These are phyloP conservation scores for Petrocephalus zakoni DNA, from an alignment of 2,113 vertebrate genomes.

Conservation along the genomic window DNA sequence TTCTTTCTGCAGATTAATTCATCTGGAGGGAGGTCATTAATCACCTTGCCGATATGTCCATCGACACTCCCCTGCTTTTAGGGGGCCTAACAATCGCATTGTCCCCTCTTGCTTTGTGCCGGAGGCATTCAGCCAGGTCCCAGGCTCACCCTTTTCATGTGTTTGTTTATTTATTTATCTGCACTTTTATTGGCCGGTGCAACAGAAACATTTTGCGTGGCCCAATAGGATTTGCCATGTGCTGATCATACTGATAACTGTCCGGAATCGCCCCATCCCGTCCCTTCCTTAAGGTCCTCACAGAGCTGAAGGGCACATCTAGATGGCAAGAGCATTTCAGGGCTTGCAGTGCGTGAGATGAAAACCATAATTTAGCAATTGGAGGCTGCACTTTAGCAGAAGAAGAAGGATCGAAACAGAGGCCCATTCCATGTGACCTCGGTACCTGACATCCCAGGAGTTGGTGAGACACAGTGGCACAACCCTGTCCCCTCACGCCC, in stretches of 20 bases:
- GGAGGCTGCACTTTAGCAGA: neutral
- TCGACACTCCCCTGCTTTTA: constrained; percentile 24
- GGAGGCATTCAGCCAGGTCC: neutral
- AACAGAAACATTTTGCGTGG: neutral
- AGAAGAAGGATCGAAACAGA: neutral
- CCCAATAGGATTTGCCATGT: neutral
- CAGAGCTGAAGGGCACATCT: neutral
- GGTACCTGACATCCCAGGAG: neutral
- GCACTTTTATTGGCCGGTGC: neutral
- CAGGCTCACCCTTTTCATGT: neutral
- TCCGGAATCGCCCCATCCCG: neutral
- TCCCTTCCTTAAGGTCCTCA: neutral
- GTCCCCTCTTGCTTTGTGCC: constrained; percentile 15
- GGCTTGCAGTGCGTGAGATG: neutral
- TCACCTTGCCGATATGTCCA: constrained; percentile 20
- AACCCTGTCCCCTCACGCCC: neutral
- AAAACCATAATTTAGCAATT: neutral
- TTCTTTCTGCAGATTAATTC: constrained; percentile 26
- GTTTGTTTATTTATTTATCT: neutral
- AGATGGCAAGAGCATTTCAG: neutral
- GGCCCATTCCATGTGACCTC: neutral
- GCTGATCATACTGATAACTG: neutral
- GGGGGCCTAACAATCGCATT: constrained; percentile 3
- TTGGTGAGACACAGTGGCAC: neutral
- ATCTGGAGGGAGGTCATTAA: constrained; percentile 27